These are phyloP conservation scores for Leistus spinibarbis DNA, from an alignment of 2,888 invertebrate genomes.

Conservation along the genomic window DNA sequence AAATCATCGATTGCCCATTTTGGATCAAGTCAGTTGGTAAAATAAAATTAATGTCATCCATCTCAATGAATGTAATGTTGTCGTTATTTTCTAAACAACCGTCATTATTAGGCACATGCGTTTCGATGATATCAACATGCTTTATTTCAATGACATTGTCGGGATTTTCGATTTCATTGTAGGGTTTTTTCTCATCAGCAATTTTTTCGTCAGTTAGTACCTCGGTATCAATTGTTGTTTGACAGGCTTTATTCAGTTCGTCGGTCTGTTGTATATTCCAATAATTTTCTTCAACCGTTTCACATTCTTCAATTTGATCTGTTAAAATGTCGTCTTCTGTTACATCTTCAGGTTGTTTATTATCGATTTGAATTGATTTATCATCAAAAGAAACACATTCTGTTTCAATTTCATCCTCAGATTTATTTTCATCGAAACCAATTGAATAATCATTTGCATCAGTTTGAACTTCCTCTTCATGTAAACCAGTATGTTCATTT, in stretches of 20 bases:
- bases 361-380: not conserved
- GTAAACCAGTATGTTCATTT: not conserved
- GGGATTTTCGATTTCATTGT: not conserved
- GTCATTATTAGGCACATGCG: not conserved
- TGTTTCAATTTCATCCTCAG: not conserved
- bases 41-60: conserved; percentile 58
- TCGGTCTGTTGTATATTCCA: conserved; percentile 34
- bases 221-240: conserved; percentile 46
- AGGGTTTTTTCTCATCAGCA: conserved; percentile 18
- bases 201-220: conserved; percentile 15
- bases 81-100: conserved; percentile 48
- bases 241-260: conserved; percentile 56
- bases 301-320: conserved; percentile 44
- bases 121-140: not conserved
- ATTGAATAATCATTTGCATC: not conserved
- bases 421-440: not conserved
- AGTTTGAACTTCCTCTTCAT: no score
- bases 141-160: not conserved
- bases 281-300: conserved; percentile 7
- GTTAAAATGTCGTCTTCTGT: not conserved
- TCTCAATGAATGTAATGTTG: conserved; percentile 59
- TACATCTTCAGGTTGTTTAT: not conserved
- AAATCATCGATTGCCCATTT: conserved; percentile 49
- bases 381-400: not conserved
- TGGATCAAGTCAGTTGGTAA: conserved; percentile 51